Evolutionary conservation across 2,888 invertebrate species (phyloP), one percentile per base, ranked within the genome.

Genomic region (Escarpia spicata): DNA sequence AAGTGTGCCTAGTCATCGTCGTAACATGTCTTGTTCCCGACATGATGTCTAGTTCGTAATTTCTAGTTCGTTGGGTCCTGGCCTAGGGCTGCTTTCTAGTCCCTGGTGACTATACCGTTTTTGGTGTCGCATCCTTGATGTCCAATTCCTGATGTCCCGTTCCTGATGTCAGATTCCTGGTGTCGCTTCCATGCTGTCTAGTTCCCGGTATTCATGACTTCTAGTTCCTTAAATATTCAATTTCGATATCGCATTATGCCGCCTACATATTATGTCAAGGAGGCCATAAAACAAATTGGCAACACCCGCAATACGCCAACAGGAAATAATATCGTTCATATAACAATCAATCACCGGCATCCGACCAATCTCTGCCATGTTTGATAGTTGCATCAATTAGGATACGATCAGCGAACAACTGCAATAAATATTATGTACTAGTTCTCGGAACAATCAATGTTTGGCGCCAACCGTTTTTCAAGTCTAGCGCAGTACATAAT

Each of bases 1-100:
- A 96, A 97, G 97, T 94, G 9, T 9, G 52, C 52, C 52, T 52
- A 3, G 52, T 52, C 52, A 9, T 52, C 52, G 52, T 52, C 52
- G 52, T 15, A 9, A 52, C 52, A 52, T 15, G 15, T 52, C 52
- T 52, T 15, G 15, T 52, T 15, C 52, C 52, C 37, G 37, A 37
- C 37, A 37, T 9, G 52, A 52, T 52, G 52, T 52, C 52, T 52
- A 52, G 52, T 15, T 52, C 52, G 12, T 15, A 15, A 12, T 9
- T 9, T 52, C 52, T 52, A 12, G 9, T 52, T 15, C 52, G 8
- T 52, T 4, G 52, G 2, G 52, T 52, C 52, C 52, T 52, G 9
- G 2, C 52, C 52, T 37, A 37, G 0, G 37, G 37, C 52, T 45
- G 37, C 37, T 52, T 9, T 52, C 52, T 52, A 52, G 52, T 9